Percentiles rank a stretch among this genome's conserved stretches.
Evolutionary conservation across 2,797 vertebrate species (phyloP).

Genomic region (Acanthurus lineatus): DNA sequence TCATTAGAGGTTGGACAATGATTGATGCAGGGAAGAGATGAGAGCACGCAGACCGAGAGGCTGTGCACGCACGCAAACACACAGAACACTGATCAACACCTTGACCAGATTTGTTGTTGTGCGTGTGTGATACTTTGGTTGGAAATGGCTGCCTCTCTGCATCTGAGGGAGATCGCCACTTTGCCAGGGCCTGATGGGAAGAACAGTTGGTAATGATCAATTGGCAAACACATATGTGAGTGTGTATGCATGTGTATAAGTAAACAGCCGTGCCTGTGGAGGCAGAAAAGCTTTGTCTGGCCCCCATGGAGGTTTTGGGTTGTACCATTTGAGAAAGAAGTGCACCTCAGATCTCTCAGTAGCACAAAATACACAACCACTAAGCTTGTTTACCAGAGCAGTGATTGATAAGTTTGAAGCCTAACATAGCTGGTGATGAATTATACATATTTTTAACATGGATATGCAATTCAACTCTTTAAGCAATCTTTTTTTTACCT

Average conservation of each 20-base stretch:
- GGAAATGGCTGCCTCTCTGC: slow-evolving; percentile 35
- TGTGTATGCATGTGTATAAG: slow-evolving; percentile 21
- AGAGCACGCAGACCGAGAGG: slow-evolving; percentile 33
- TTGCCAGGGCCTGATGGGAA: slow-evolving; percentile 61
- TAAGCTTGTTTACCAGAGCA: neutral
- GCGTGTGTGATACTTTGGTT: slow-evolving; percentile 32
- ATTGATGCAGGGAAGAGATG: slow-evolving; percentile 70
- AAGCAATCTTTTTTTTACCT: too few species aligned
- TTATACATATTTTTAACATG: too few species aligned
- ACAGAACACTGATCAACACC: slow-evolving; percentile 32
- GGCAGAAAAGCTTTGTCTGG: slow-evolving; percentile 23
- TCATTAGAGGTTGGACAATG: slow-evolving; percentile 79
- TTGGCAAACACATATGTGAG: slow-evolving; percentile 52
- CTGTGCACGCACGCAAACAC: slow-evolving; percentile 44
- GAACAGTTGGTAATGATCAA: slow-evolving; percentile 66
- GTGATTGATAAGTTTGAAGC: too few species aligned
- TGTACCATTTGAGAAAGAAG: neutral
- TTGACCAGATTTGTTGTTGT: slow-evolving; percentile 18
- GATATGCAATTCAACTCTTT: too few species aligned
- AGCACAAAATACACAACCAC: slow-evolving; percentile 16
- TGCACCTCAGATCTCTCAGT: neutral
- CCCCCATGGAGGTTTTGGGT: slow-evolving; percentile 8
- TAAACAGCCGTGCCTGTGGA: slow-evolving; percentile 26
- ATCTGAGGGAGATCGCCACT: slow-evolving; percentile 52
- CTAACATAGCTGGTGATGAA: too few species aligned